A percentile compares a stretch with the other conserved stretches of the same genome.
Evolutionary conservation across 1,140 invertebrate genomes (phyloP).

Genomic region (Episyrphus balteatus): DNA sequence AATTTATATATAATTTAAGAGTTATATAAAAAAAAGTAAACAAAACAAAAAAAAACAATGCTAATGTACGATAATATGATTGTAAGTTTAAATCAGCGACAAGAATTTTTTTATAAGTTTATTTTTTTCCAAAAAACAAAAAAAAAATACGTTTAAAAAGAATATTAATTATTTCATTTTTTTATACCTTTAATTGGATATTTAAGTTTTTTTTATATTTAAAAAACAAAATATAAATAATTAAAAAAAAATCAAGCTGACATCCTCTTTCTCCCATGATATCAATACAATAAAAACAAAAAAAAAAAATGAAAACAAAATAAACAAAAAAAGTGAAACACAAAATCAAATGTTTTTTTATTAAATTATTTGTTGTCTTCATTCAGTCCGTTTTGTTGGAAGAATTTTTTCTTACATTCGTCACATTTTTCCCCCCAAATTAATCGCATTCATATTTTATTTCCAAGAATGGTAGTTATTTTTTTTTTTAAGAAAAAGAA

Average conservation of each 20-base stretch:
- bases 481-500: no score
- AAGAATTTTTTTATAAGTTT: conserved; percentile 1
- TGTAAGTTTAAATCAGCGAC: conserved; percentile 2
- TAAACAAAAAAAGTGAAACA: not conserved
- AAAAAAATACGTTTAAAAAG: conserved; percentile 1
- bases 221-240: not conserved
- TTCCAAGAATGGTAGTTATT: no score
- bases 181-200: not conserved
- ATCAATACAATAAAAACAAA: conserved; percentile 3
- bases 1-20: conserved; percentile 1
- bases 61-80: not conserved
- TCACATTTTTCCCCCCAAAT: no score
- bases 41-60: not conserved
- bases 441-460: no score
- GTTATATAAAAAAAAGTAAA: not conserved
- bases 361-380: no score
- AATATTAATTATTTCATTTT: not conserved
- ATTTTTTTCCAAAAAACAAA: not conserved
- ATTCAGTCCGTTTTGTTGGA: no score
- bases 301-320: conserved; percentile 7
- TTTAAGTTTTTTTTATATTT: conserved; percentile 1
- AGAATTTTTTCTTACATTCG: no score
- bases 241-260: not conserved
- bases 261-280: no score
- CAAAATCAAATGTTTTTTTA: no score